Evolutionary conservation across 35 echinoderm and acorn worm species (phyloP).

Genomic region (Ptychodera flava): DNA sequence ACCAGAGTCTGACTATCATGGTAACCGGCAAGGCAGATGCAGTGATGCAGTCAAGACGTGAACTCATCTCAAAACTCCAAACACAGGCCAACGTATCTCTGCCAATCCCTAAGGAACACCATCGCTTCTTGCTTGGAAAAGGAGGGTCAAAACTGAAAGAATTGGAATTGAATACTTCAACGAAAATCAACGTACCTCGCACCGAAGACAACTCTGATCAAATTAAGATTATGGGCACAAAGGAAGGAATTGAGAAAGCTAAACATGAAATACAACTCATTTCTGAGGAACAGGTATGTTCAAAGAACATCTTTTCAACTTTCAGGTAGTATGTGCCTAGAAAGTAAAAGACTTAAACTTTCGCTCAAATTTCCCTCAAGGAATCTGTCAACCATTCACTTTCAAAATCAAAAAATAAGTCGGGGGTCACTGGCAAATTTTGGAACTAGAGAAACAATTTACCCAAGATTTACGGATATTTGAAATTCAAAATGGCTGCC

Average conservation of each 20-base stretch:
- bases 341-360: no score
- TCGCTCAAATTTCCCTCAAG: no score
- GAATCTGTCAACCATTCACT: no score
- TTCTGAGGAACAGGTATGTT: slow-evolving; percentile 95
- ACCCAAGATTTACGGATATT: no score
- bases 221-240: slow-evolving; percentile 76
- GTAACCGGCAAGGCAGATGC: slow-evolving; percentile 89
- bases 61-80: slow-evolving; percentile 88
- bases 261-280: slow-evolving; percentile 96
- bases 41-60: slow-evolving; percentile 75
- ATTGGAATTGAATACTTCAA: slow-evolving; percentile 68
- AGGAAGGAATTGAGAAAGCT: slow-evolving; percentile 95
- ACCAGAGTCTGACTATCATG: slow-evolving; percentile 97
- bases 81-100: slow-evolving; percentile 91
- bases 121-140: slow-evolving; percentile 92
- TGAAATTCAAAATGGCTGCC: no score
- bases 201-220: slow-evolving; percentile 72
- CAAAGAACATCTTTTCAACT: no score
- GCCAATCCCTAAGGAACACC: slow-evolving; percentile 88
- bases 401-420: no score
- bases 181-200: slow-evolving; percentile 91
- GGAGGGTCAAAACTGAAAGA: slow-evolving; percentile 79
- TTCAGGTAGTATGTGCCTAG: no score
- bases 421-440: no score
- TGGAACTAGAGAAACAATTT: no score